These are phyloP conservation scores for Arrhamphus sclerolepis DNA, from an alignment of 2,797 vertebrate genomes.

Conservation along the genomic window DNA sequence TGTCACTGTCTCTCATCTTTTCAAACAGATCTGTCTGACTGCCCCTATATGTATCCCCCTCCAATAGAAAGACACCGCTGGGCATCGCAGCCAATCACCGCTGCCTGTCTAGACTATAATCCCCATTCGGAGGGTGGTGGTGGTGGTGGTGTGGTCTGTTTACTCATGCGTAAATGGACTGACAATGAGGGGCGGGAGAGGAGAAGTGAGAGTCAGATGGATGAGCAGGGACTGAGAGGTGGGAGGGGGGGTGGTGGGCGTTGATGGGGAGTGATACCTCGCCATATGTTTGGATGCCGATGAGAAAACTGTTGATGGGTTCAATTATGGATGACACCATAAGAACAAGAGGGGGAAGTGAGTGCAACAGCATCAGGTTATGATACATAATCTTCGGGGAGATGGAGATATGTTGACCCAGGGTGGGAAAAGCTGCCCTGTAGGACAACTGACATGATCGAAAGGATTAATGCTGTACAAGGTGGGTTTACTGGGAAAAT, in stretches of 20 bases:
- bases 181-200: constrained; percentile 60
- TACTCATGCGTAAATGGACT: constrained; percentile 70
- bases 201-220: constrained; percentile 65
- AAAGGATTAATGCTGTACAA: constrained; percentile 1
- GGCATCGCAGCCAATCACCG: constrained; percentile 72
- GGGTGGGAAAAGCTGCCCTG: constrained; percentile 57
- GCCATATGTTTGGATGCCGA: constrained; percentile 79
- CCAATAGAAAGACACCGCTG: constrained; percentile 58
- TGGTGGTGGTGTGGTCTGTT: constrained; percentile 33
- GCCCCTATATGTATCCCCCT: constrained; percentile 69
- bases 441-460: constrained; percentile 49
- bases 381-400: constrained; percentile 61
- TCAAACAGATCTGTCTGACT: constrained; percentile 59
- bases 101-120: constrained; percentile 72
- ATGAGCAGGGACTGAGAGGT: constrained; percentile 30
- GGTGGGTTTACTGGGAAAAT: constrained; percentile 26
- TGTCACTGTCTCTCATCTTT: constrained; percentile 71
- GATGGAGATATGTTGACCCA: constrained; percentile 29
- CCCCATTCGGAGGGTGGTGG: constrained; percentile 51
- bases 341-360: constrained; percentile 45
- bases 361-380: constrained; percentile 44
- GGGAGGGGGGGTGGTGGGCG: not conserved
- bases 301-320: constrained; percentile 73
- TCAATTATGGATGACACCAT: constrained; percentile 76
- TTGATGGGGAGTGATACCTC: constrained; percentile 7